A percentile compares a stretch with the other conserved stretches of the same genome.
Evolutionary conservation across 2,888 invertebrate species (phyloP).

Genomic region (Sesamia inferens): DNA sequence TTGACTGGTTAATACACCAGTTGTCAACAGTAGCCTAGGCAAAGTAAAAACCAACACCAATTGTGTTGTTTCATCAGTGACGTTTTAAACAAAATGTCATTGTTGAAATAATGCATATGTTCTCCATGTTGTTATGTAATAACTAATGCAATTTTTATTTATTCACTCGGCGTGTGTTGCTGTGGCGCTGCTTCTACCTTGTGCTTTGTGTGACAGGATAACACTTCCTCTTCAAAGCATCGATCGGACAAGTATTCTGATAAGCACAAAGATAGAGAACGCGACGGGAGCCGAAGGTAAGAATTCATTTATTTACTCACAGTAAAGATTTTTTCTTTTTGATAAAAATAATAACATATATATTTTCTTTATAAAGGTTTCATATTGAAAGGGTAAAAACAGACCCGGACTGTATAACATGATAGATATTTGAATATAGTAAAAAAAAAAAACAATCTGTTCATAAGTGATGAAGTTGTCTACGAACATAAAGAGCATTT

Average conservation of each 20-base stretch:
- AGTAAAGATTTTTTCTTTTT: neutral
- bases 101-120: constrained; percentile 81
- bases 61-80: constrained; percentile 81
- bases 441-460: no score
- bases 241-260: constrained; percentile 89
- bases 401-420: no score
- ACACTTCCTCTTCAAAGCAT: constrained; percentile 89
- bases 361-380: neutral
- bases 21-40: constrained; percentile 80
- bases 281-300: constrained; percentile 83
- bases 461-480: no score
- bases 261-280: constrained; percentile 87
- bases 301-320: constrained; percentile 6
- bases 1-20: constrained; percentile 73
- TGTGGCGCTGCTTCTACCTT: constrained; percentile 91
- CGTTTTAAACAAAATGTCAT: constrained; percentile 62
- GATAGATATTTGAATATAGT: no score
- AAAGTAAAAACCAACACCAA: constrained; percentile 77
- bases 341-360: neutral
- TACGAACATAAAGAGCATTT: no score
- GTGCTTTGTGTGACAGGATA: constrained; percentile 91
- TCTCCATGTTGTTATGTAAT: constrained; percentile 77
- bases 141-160: constrained; percentile 89
- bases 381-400: no score
- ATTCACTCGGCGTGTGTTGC: constrained; percentile 90